Conservation (phyloP, 1,140 invertebrate species). For the Mizuhopecten yessoensis region DNA sequence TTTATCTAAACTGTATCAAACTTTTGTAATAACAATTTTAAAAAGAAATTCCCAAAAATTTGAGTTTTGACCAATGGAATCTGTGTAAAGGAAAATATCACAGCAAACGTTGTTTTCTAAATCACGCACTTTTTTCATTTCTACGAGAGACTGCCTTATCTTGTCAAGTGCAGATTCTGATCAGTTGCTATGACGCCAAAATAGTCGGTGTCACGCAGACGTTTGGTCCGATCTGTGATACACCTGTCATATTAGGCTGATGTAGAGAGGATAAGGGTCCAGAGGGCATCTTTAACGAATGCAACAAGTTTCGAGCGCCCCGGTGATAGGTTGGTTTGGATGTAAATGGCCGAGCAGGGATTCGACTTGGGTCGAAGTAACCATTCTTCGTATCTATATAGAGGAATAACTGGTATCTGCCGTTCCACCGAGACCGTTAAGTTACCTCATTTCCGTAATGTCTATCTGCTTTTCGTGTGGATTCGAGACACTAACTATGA, state of each 20-base stretch:
- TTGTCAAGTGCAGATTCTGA: constrained; percentile 19
- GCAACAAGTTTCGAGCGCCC: not conserved
- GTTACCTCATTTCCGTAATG: constrained; percentile 38
- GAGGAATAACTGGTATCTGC: not conserved
- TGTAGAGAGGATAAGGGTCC: constrained; percentile 3
- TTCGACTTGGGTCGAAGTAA: not conserved
- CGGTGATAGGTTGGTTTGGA: constrained; percentile 13
- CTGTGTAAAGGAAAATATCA: not conserved
- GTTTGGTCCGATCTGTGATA: constrained; percentile 33
- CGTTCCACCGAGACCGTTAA: not conserved
- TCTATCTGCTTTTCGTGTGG: constrained; percentile 37
- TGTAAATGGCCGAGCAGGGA: constrained; percentile 31
- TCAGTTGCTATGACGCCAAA: constrained; percentile 37
- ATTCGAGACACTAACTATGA: constrained; percentile 33
- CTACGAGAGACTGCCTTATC: constrained; percentile 10
- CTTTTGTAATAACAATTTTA: no score
- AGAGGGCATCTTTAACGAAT: constrained; percentile 5
- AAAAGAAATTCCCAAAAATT: no score
- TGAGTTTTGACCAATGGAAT: not conserved
- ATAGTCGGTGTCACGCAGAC: constrained; percentile 31
- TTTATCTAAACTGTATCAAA: not conserved
- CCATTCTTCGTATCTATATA: not conserved
- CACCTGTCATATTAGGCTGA: constrained; percentile 15
- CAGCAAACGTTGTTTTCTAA: not conserved
- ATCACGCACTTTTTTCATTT: constrained; percentile 31